Evolutionary conservation across 2,888 invertebrate species (phyloP), one percentile per base, ranked within the genome.

Genomic region (Gastrophysa polygoni): DNA sequence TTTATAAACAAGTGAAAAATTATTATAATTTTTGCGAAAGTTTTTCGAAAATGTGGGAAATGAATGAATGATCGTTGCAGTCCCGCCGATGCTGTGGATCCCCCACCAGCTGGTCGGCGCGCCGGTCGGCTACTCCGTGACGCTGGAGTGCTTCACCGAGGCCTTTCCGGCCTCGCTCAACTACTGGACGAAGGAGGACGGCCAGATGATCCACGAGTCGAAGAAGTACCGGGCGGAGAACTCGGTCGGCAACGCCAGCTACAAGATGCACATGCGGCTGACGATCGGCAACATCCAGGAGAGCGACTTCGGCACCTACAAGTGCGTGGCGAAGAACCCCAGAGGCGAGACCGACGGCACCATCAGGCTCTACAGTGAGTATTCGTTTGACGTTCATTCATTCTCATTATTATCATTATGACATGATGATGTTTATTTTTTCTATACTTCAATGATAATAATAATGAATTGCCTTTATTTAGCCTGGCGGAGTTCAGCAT

Each of bases 51-150:
- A n/a, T n/a, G n/a, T n/a, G n/a, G n/a, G n/a, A n/a, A n/a, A n/a
- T n/a, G n/a, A n/a, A n/a, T n/a, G n/a, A n/a, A n/a, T n/a, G n/a
- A n/a, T 63, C 64, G 50, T 74, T 74, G 10, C 70, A 95, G 95
- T 95, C 84, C 92, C 95, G 0, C 95, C 95, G 7, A 93, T 94
- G 93, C 85, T 95, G 60, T 93, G 91, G 91, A 94, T 95, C 75
- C 93, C 94, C 4, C 92, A 95, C 82, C 95, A 95, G 81, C 84
- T 95, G 68, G 93, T 95, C 34, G 93, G 94, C 24, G 92, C 92
- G 14, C 93, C 93, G 0, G 83, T 92, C 61, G 91, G 90, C 67
- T 92, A 90, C 80, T 91, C 91, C 73, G 91, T 94, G 8, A 93
- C 92, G 3, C 82, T 95, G 65, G 94, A 95, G 82, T 95, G 95